Evolutionary conservation across 2,888 invertebrate species (phyloP), one percentile per base, ranked within the genome.

Genomic region (Polietes domitor): DNA sequence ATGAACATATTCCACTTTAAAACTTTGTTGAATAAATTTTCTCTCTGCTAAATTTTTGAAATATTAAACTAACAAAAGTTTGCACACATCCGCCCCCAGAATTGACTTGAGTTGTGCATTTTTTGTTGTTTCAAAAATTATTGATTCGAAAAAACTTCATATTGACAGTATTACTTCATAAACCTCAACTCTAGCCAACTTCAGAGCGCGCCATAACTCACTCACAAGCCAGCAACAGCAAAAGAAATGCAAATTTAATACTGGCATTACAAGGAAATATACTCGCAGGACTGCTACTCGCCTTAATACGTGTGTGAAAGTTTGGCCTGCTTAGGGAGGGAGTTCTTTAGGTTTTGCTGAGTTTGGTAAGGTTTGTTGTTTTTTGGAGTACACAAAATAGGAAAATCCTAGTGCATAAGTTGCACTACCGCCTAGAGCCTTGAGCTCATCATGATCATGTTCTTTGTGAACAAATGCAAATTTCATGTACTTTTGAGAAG

Each of bases 171-270:
- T 68, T 41, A 43, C 68, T 68, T 68, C 28, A 68, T 68, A 68
- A 68, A 41, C 21, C n/a, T 21, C 41, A n/a, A 5, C n/a, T 37
- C 37, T n/a, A 37, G 37, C 4, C 37, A 37, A 37, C 37, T 43
- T 37, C 41, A 41, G 2, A 3, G 9, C 28, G 32, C 17, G 55
- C 19, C 73, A 74, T 43, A 41, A 55, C 9, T 63, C 28, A 55
- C 9, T 63, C 28, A 53, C 24, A 28, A 55, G 32, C 50, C 19
- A 17, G 12, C 37, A 55, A n/a, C 32, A 24, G 50, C 32, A 24
- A n/a, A 50, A 63, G 55, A 63, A 83, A 80, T 77, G 68, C 61
- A 76, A 83, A 83, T 80, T 58, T 77, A 80, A 73, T 79, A 70
- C 65, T 79, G 50, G 5, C 78, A 71, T 43, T 43, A 63, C 72